Evolutionary conservation across 2,888 invertebrate species (phyloP).

Genomic region (Malacosoma neustria): DNA sequence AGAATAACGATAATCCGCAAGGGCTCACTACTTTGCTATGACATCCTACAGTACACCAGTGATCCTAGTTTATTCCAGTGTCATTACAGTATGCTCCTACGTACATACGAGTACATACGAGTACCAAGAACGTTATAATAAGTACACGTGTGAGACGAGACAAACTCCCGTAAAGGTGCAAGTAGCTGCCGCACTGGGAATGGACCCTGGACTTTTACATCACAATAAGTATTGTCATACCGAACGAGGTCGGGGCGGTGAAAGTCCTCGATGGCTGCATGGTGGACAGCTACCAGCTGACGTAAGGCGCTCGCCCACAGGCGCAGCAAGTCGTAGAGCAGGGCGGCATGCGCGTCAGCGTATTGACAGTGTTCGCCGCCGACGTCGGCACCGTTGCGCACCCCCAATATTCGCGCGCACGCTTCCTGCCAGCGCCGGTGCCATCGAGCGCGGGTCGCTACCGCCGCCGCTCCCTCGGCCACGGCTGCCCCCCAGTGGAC

Average conservation of each 20-base stretch:
- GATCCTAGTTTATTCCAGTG: no score
- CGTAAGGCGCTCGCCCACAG: conserved; percentile 42
- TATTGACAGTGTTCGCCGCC: conserved; percentile 13
- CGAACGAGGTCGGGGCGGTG: conserved; percentile 31
- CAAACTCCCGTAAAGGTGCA: no score
- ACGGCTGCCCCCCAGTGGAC: conserved; percentile 23
- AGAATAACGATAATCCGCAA: no score
- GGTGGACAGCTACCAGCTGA: conserved; percentile 22
- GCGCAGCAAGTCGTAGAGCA: conserved; percentile 48
- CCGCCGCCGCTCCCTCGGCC: conserved; percentile 6
- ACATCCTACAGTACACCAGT: no score
- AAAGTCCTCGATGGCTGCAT: conserved; percentile 38
- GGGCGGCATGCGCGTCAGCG: conserved; percentile 31
- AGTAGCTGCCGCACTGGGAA: no score
- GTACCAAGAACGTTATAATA: no score
- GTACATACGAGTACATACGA: no score
- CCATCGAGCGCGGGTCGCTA: conserved; percentile 23
- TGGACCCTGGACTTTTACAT: no score
- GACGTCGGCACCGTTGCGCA: conserved; percentile 8
- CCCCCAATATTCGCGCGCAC: conserved; percentile 3
- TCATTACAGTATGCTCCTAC: no score
- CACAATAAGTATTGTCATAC: no score
- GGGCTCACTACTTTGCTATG: no score
- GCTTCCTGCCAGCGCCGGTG: conserved; percentile 23
- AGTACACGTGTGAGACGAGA: no score